phyloP scores from a whole-genome alignment of 2,888 invertebrate species.

The Drosophila formosana region DNA sequence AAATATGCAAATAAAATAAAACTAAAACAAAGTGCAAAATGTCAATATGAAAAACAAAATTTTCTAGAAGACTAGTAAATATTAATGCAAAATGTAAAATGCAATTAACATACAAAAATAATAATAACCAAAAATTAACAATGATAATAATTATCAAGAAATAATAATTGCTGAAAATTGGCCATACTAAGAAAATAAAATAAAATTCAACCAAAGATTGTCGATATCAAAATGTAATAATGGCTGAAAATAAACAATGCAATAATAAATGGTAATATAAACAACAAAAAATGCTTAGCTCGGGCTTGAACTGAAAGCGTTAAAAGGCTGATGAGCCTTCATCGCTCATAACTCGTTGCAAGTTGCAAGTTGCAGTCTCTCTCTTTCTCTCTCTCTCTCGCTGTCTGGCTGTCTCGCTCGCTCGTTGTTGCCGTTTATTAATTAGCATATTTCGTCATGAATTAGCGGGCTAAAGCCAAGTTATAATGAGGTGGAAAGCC shows the following conservation, averaged over 20 bases:
- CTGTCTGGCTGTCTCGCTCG: not conserved
- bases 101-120: not conserved
- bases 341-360: constrained; percentile 22
- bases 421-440: constrained; percentile 53
- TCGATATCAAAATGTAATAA: too few species aligned
- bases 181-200: not conserved
- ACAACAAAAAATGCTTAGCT: too few species aligned
- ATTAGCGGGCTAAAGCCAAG: constrained; percentile 54
- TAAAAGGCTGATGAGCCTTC: constrained; percentile 11
- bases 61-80: too few species aligned
- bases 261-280: too few species aligned
- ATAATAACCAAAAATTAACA: not conserved
- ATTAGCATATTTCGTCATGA: constrained; percentile 74
- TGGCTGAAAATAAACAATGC: too few species aligned
- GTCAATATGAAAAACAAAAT: too few species aligned
- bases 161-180: not conserved
- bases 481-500: constrained; percentile 69
- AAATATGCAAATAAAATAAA: too few species aligned
- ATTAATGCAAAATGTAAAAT: not conserved
- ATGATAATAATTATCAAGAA: not conserved
- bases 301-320: not conserved
- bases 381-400: not conserved
- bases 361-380: not conserved
- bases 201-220: too few species aligned
- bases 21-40: too few species aligned